Percentiles rank a stretch among this genome's conserved stretches.
Conservation (phyloP, 2,888 invertebrate genomes). For the Eristalis pertinax region DNA sequence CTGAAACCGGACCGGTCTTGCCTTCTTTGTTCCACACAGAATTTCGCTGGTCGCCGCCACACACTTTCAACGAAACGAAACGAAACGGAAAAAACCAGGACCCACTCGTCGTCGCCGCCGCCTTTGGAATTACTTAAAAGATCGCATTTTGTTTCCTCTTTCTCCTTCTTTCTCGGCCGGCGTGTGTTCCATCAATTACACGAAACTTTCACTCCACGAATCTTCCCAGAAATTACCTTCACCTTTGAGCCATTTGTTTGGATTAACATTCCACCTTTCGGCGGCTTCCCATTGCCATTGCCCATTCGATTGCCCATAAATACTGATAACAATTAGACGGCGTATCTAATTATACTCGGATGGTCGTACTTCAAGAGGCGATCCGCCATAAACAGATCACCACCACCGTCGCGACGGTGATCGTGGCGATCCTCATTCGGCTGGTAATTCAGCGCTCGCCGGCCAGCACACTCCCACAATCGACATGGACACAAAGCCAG, state of each 20-base stretch:
- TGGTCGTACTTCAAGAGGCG: slow-evolving; percentile 30
- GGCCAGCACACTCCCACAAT: slow-evolving; percentile 60
- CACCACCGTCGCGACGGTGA: neutral
- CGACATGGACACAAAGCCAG: slow-evolving; percentile 3
- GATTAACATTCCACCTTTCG: slow-evolving; percentile 70
- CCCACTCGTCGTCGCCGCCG: neutral
- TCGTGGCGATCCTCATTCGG: slow-evolving; percentile 22
- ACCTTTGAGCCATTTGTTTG: slow-evolving; percentile 72
- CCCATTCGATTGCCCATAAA: slow-evolving; percentile 63
- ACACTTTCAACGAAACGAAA: neutral
- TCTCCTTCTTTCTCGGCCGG: slow-evolving; percentile 22
- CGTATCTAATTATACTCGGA: slow-evolving; percentile 67
- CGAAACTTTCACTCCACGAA: slow-evolving; percentile 67
- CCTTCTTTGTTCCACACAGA: slow-evolving; percentile 40
- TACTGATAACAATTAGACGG: slow-evolving; percentile 70
- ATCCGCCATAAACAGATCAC: slow-evolving; percentile 67
- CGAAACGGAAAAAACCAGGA: slow-evolving; percentile 16
- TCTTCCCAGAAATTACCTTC: slow-evolving; percentile 71
- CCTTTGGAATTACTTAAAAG: slow-evolving; percentile 54
- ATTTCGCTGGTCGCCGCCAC: neutral
- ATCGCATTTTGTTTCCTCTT: slow-evolving; percentile 34
- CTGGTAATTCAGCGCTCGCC: too few relatives aligned
- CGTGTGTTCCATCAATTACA: slow-evolving; percentile 37
- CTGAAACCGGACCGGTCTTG: slow-evolving; percentile 54
- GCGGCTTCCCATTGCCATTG: slow-evolving; percentile 63